Base-by-base conservation (phyloP, 1,140 invertebrate species). In the Orussus abietinus region DNA sequence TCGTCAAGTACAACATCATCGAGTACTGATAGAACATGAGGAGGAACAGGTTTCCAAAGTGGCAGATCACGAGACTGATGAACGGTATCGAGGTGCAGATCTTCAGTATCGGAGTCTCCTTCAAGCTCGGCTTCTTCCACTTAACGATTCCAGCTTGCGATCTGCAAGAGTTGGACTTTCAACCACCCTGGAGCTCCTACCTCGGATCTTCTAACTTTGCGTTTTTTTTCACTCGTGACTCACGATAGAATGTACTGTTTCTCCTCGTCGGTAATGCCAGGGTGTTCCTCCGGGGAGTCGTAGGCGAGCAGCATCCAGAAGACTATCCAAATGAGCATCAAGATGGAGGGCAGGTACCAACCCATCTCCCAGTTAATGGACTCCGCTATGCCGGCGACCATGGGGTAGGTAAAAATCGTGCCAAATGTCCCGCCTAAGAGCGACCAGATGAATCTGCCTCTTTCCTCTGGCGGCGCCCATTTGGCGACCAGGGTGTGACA, bases 1-100 rank as follows among this genome's bases (percentile, higher is more conserved):
- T 57, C 0, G 61, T 62, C 15, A 66, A 12, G 18, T 69, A 69
- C 42, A 85, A 76, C 48, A 86, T 85, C 59, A 96, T 80, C 59
- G 90, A 92, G 36, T 86, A 90, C 2, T 92, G 92, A 10, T 92
- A 83, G 38, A 86, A 84, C 55, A 82, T 85, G 43, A 93, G 51
- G 1, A 84, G 78, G 78, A 83, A 86, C 12, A 84, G 53, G 53
- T 84, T 86, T 19, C 84, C 84, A 45, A 83, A 85, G 48, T 86
- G 84, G 14, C 82, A 66, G 9, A 81, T 46, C 5, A 76, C 53
- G 44, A 86, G 67, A 0, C 80, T 77, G 57, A 82, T 70, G 57
- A 86, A 86, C 10, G 84, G 84, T 17, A 86, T 46, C 0, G 83
- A 86, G 0, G 75, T 70, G 3, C 80, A 49, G 14, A 86, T 80